Evolutionary conservation across 2,113 vertebrate genomes (phyloP), one percentile per base, ranked within the genome.

Genomic region (Echinops telfairi): DNA sequence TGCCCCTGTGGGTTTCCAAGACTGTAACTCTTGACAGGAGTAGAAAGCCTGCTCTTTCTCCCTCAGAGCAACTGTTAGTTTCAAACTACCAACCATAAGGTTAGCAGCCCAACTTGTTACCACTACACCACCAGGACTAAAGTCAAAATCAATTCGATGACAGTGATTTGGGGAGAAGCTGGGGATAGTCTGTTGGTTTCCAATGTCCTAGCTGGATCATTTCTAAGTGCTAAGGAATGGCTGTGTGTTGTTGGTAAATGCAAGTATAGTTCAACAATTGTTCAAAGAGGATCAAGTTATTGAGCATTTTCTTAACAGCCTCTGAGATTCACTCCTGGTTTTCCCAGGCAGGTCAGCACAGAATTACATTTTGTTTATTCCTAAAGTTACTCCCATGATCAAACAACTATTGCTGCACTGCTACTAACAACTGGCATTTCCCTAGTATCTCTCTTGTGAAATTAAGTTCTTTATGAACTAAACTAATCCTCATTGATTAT

Each of bases 261-360:
- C 23, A 91, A n/a, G 60, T 71, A 8, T 36, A 88, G 60, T 33
- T 60, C 62, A 60, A 78, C 43, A 96, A 2, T n/a, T 90, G 57
- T 36, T 7, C 43, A 82, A 78, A 94, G 62, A 57, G 57, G 29
- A 79, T 9, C 66, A 23, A 2, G 27, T 29, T 47, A 70, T 19
- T 22, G 53, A 31, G 58, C 14, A 53, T 47, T 79, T 75, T 82
- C 73, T 57, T 7, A 77, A 78, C 31, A 83, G 38, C 11, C 27
- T 47, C 62, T 47, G 43, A 47, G 43, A 47, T 38, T 91, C 43
- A 77, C 10, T 84, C 23, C 60, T 77, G 60, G 77, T 81, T 87
- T 81, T 47, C 43, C 62, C 62, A 83, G 76, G 58, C 38, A 66
- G 25, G 53, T 60, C 31, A 89, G 71, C 25, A 64, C 70, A 43